Evolutionary conservation across 2,113 vertebrate species (phyloP).

Genomic region (Canis aureus): DNA sequence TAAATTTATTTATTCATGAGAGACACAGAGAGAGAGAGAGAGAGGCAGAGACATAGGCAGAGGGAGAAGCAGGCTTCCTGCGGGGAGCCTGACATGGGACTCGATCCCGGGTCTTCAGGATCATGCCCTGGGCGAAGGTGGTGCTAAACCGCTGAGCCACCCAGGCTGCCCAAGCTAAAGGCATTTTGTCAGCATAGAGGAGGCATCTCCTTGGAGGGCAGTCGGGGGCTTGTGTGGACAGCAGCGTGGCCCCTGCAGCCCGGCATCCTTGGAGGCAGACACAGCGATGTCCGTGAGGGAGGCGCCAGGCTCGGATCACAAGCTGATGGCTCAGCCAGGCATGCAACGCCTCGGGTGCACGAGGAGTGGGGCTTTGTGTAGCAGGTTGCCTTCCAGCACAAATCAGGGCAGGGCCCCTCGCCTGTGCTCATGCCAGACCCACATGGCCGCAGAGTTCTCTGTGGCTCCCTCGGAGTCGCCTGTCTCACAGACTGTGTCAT

Average conservation of each 20-base stretch:
- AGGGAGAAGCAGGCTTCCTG: too few relatives aligned
- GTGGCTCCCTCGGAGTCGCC: not conserved
- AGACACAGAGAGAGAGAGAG: too few relatives aligned
- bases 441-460: not conserved
- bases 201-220: not conserved
- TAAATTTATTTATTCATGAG: too few relatives aligned
- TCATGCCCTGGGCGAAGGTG: too few relatives aligned
- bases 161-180: not conserved
- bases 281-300: not conserved
- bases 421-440: fast-evolving
- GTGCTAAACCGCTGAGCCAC: too few relatives aligned
- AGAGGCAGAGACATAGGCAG: too few relatives aligned
- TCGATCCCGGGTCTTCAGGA: too few relatives aligned
- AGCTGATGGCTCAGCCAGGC: not conserved
- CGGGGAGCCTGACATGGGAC: too few relatives aligned
- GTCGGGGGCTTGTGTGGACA: fast-evolving
- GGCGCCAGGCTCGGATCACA: fast-evolving
- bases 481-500: fast-evolving
- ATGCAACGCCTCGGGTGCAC: fast-evolving
- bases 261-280: not conserved
- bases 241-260: fast-evolving
- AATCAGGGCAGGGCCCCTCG: not conserved
- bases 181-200: not conserved
- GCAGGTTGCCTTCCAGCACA: not conserved
- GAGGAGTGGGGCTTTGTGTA: fast-evolving